Conservation (phyloP, 2,113 vertebrate genomes). For the Alligator sinensis region DNA sequence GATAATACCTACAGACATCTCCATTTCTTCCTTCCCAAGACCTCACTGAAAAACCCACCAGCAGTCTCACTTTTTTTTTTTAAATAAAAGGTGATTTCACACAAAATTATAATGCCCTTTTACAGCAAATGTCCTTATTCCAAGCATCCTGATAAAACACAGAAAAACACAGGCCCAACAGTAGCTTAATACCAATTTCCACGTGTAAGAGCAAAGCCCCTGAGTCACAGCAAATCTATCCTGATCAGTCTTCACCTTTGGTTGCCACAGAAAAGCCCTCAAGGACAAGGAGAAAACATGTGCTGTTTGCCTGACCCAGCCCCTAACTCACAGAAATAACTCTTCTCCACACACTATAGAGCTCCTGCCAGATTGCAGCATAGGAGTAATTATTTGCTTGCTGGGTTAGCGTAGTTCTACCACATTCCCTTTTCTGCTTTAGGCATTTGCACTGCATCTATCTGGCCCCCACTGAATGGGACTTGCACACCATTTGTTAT, state of each 20-base stretch:
- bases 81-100: not conserved
- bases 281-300: not conserved
- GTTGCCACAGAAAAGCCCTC: not conserved
- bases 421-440: slow-evolving; percentile 5
- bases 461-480: not conserved
- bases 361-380: slow-evolving; percentile 22
- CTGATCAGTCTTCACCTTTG: not conserved
- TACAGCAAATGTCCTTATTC: no score
- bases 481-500: no score
- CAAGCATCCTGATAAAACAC: no score
- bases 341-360: rapidly evolving
- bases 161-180: no score
- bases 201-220: not conserved
- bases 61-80: not conserved
- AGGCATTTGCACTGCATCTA: not conserved
- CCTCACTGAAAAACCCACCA: not conserved
- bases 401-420: not conserved
- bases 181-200: not conserved
- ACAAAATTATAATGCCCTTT: not conserved
- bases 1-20: not conserved
- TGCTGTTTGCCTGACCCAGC: not conserved
- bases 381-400: not conserved
- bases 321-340: not conserved
- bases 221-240: not conserved
- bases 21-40: not conserved